Evolutionary conservation across 2,113 vertebrate species (phyloP).

Genomic region (Egretta garzetta): DNA sequence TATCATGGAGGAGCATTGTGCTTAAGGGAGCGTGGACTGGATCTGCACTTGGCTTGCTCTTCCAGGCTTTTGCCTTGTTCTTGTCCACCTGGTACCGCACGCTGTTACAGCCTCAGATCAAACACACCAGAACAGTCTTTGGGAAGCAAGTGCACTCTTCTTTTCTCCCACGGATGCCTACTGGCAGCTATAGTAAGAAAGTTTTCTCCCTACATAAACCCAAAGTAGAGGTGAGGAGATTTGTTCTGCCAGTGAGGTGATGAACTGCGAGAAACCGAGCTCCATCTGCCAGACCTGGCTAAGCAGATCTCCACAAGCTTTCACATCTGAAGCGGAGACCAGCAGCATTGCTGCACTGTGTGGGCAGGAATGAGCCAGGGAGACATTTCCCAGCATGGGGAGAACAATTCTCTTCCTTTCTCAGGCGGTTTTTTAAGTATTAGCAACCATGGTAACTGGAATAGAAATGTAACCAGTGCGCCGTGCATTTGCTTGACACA

Average conservation of each 20-base stretch:
- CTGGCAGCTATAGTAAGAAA: neutral
- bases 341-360: slow-evolving; percentile 36
- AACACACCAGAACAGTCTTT: neutral
- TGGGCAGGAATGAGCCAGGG: slow-evolving; percentile 61
- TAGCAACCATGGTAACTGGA: slow-evolving; percentile 70
- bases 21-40: neutral
- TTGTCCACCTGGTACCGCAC: accelerated
- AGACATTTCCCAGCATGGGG: slow-evolving; percentile 45
- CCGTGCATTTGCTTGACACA: slow-evolving; percentile 46
- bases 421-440: slow-evolving; percentile 63
- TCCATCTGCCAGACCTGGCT: neutral
- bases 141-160: neutral
- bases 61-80: neutral
- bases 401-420: slow-evolving; percentile 67
- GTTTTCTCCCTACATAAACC: neutral
- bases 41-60: neutral
- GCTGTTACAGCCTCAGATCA: neutral
- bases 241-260: neutral
- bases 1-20: accelerated
- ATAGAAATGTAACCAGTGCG: slow-evolving; percentile 22
- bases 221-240: neutral
- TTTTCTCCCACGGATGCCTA: neutral
- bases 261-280: neutral
- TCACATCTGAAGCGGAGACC: slow-evolving; percentile 10
- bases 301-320: neutral